Conservation (phyloP, 2,888 invertebrate species). For the Julus scanicus region DNA sequence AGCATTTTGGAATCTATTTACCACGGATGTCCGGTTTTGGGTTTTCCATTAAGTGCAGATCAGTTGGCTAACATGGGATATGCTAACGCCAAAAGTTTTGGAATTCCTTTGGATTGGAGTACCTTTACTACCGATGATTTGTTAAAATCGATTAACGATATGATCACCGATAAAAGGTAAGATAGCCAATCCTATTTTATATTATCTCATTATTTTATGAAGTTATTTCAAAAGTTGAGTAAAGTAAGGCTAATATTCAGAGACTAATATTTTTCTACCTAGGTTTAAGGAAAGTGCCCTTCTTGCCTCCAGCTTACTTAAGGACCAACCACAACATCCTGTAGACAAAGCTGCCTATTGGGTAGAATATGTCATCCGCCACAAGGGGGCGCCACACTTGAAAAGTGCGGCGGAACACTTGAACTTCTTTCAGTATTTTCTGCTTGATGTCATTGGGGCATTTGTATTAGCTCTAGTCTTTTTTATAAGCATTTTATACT, state of each 20-base stretch:
- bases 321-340: conserved; percentile 53
- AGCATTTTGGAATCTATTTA: conserved; percentile 54
- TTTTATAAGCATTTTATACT: not conserved
- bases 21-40: conserved; percentile 54
- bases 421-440: conserved; percentile 54
- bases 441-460: conserved; percentile 52
- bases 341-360: conserved; percentile 54
- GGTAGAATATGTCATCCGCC: conserved; percentile 56
- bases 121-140: conserved; percentile 21
- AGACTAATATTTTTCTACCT: not conserved
- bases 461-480: not conserved
- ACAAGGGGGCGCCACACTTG: conserved; percentile 52
- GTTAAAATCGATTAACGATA: not conserved
- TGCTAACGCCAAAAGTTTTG: conserved; percentile 26
- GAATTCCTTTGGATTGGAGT: conserved; percentile 8
- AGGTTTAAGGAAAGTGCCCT: not conserved
- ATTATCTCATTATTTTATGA: no score
- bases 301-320: not conserved
- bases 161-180: conserved; percentile 41
- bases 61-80: conserved; percentile 52
- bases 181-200: not conserved
- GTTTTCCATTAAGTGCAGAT: conserved; percentile 53
- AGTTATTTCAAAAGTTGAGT: not conserved
- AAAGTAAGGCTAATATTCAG: no score
- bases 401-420: conserved; percentile 48